These are phyloP conservation scores for Zootoca vivipara DNA, from an alignment of 2,113 vertebrate species.

Conservation along the genomic window DNA sequence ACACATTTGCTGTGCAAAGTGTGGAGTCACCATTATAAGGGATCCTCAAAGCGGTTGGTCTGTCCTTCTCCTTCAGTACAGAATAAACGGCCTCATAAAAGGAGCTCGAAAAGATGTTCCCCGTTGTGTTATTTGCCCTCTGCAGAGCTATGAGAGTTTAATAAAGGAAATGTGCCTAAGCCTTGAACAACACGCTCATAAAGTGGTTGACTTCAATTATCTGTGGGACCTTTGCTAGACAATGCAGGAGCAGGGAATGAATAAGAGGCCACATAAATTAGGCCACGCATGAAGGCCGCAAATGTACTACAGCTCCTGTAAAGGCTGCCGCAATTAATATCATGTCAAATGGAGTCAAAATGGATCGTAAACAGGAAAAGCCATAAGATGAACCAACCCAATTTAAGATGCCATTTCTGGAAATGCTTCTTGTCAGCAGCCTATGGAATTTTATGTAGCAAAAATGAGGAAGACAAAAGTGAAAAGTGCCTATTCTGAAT, in stretches of 20 bases:
- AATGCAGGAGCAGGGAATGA: background rate
- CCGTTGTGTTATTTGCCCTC: background rate
- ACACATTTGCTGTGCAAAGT: background rate
- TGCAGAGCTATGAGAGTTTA: background rate
- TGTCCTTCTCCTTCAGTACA: background rate
- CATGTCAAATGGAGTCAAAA: background rate
- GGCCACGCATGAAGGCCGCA: background rate
- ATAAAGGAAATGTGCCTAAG: background rate
- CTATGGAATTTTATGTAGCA: background rate
- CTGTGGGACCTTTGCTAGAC: background rate
- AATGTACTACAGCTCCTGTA: background rate
- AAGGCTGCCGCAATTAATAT: background rate
- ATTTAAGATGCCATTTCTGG: background rate
- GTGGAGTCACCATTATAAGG: background rate
- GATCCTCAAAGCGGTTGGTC: background rate
- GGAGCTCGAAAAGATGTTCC: background rate
- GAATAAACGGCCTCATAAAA: slow-evolving; percentile 4
- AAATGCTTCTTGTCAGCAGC: background rate
- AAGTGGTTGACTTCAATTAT: background rate
- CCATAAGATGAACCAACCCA: background rate
- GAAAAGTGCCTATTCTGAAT: background rate
- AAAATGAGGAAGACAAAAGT: background rate
- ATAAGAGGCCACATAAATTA: slow-evolving; percentile 5
- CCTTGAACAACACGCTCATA: slow-evolving; percentile 18
- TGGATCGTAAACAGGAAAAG: background rate